Percentiles rank a stretch among this genome's conserved stretches.
Evolutionary conservation across 1,140 invertebrate species (phyloP).

Genomic region (Spodoptera frugiperda): DNA sequence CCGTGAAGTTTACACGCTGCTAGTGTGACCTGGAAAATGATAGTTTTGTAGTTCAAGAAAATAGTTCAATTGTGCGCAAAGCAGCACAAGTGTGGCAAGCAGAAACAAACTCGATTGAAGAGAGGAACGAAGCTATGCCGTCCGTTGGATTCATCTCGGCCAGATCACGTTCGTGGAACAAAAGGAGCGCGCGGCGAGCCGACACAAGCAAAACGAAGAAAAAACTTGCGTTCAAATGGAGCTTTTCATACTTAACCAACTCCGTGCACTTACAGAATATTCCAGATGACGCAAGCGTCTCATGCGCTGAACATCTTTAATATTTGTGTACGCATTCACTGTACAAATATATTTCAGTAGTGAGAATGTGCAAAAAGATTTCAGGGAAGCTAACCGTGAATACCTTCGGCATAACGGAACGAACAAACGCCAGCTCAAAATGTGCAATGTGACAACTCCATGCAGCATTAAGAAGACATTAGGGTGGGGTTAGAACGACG

Average conservation of each 20-base stretch:
- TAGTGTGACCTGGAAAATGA: slow-evolving; percentile 30
- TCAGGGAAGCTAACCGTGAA: slow-evolving; percentile 43
- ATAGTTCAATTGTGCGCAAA: slow-evolving; percentile 67
- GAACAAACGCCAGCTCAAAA: slow-evolving; percentile 65
- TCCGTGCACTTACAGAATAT: slow-evolving; percentile 66
- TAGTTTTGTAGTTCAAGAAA: slow-evolving; percentile 52
- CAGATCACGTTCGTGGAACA: slow-evolving; percentile 82
- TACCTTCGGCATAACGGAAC: slow-evolving; percentile 54
- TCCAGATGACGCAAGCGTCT: slow-evolving; percentile 57
- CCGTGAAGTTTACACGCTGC: background rate
- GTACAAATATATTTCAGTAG: slow-evolving; percentile 54
- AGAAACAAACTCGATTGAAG: slow-evolving; percentile 76
- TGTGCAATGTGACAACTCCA: slow-evolving; percentile 78
- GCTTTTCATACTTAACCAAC: slow-evolving; percentile 82
- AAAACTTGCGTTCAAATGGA: slow-evolving; percentile 78
- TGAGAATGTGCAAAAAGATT: slow-evolving; percentile 40
- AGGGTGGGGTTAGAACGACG: slow-evolving; percentile 61
- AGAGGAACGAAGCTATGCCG: slow-evolving; percentile 76
- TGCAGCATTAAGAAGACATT: slow-evolving; percentile 84
- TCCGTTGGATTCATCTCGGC: slow-evolving; percentile 78
- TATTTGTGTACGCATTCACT: slow-evolving; percentile 55
- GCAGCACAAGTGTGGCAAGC: slow-evolving; percentile 69
- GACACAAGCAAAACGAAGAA: slow-evolving; percentile 73
- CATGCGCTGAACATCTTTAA: slow-evolving; percentile 44
- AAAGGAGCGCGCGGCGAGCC: slow-evolving; percentile 76